Evolutionary conservation across 2,888 invertebrate genomes (phyloP), one percentile per base, ranked within the genome.

Genomic region (Drosophila cracens): DNA sequence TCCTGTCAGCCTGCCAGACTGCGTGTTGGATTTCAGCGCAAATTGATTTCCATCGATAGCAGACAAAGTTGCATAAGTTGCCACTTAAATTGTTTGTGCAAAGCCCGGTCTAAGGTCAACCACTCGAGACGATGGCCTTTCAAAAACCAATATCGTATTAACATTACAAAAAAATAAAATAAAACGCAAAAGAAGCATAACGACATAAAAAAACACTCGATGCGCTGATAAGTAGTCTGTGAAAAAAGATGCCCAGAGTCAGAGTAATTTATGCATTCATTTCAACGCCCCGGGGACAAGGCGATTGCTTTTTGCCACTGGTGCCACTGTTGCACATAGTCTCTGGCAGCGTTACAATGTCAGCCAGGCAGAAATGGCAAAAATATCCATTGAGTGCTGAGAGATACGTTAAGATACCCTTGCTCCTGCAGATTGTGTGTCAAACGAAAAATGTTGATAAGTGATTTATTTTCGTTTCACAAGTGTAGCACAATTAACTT

Each of bases 41-140:
- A 84, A 84, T 84, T 87, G 84, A 84, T 84, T 89, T 84, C 57
- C 84, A 79, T 79, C 79, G 87, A 87, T 82, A 58, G 68, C 79
- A 61, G 36, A 49, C 56, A 52, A 75, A 75, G 54, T 66, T 74
- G 76, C 85, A 89, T 87, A 79, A 84, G 81, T 76, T 74, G 70
- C 69, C 82, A 81, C 70, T 83, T 67, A 72, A 72, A 63, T 70
- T 72, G 70, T 76, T 69, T 53, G 61, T 57, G 71, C 61, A 56
- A 63, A 79, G 76, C 67, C 64, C 16, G 46, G 49, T 53, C 33
- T 65, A 81, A 81, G 81, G 78, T 79, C 78, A 81, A 51, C 27
- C 76, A 78, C 80, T 78, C 57, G 61, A 68, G 29, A 18, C 64
- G 64, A 65, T 66, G 77, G 68, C 68, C 81, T 72, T 72, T 81